Conservation (phyloP, 2,888 invertebrate genomes). For the Cerastoderma edule region DNA sequence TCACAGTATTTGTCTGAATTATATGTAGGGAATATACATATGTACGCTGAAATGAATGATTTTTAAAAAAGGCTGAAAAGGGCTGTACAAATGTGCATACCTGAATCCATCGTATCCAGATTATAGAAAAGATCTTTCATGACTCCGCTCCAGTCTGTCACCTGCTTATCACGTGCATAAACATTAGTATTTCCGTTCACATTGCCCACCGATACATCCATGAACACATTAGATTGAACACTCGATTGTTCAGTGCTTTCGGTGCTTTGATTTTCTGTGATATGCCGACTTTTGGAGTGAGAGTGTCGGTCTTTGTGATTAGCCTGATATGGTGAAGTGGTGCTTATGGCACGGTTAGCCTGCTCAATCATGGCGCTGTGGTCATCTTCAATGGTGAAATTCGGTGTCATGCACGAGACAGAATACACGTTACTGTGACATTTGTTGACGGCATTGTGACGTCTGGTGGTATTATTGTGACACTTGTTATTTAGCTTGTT, state of each 20-base stretch:
- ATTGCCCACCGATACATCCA: background rate
- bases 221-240: background rate
- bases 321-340: background rate
- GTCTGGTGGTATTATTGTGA: too few species aligned
- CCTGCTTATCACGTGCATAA: constrained; percentile 42
- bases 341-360: background rate
- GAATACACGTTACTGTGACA: constrained; percentile 18
- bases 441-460: too few species aligned
- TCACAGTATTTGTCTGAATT: too few species aligned
- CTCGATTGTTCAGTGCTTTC: background rate
- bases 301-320: background rate
- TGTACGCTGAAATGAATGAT: too few species aligned
- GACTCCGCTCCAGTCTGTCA: constrained; percentile 57
- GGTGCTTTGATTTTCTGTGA: constrained; percentile 8
- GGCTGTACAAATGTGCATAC: constrained; percentile 43
- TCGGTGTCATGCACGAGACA: constrained; percentile 6
- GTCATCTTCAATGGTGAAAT: background rate
- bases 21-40: too few species aligned
- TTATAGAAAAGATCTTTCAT: constrained; percentile 62
- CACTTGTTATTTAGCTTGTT: too few species aligned
- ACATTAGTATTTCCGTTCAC: constrained; percentile 7
- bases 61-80: too few species aligned
- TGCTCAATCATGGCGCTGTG: background rate
- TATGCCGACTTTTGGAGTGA: background rate
- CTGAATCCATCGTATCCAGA: constrained; percentile 52